Percentiles rank a stretch among this genome's conserved stretches.
phyloP scores from a whole-genome alignment of 1,140 invertebrate genomes.

The Orussus abietinus region DNA sequence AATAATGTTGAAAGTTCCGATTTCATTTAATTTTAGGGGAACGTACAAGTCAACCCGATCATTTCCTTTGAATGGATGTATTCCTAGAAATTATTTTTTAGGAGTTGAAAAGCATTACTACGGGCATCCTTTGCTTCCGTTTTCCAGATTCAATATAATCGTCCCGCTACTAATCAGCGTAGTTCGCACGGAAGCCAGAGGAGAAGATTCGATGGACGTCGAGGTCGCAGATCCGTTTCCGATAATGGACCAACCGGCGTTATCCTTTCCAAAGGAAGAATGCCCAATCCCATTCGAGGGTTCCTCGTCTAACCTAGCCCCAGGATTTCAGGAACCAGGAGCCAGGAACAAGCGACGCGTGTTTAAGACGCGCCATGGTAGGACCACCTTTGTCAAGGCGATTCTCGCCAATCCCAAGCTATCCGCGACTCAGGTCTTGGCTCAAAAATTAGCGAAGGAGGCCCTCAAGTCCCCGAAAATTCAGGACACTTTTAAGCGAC shows the following conservation, averaged over 20 bases:
- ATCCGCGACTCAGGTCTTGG: conserved; percentile 12
- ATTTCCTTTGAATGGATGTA: too few relatives aligned
- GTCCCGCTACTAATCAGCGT: conserved; percentile 25
- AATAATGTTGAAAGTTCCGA: not conserved
- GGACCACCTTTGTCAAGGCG: conserved; percentile 15
- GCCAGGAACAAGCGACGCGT: too few relatives aligned
- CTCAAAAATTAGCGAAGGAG: conserved; percentile 28
- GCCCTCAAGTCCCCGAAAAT: conserved; percentile 24
- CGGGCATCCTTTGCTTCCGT: not conserved
- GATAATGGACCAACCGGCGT: too few relatives aligned
- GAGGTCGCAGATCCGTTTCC: too few relatives aligned
- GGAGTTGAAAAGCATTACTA: not conserved
- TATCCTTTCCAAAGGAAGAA: too few relatives aligned
- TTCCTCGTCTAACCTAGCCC: too few relatives aligned
- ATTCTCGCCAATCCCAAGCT: conserved; percentile 10
- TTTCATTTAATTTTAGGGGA: not conserved
- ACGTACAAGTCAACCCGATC: too few relatives aligned
- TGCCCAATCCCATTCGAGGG: too few relatives aligned
- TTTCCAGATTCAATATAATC: conserved; percentile 26
- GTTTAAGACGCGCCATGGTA: conserved; percentile 8
- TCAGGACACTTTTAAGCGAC: conserved; percentile 27
- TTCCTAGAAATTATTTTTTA: too few relatives aligned
- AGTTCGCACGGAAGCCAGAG: conserved; percentile 9
- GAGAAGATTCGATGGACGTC: conserved; percentile 1
- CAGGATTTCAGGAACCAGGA: too few relatives aligned